Conservation (phyloP, 1,140 invertebrate species). For the Lucilia sericata region DNA sequence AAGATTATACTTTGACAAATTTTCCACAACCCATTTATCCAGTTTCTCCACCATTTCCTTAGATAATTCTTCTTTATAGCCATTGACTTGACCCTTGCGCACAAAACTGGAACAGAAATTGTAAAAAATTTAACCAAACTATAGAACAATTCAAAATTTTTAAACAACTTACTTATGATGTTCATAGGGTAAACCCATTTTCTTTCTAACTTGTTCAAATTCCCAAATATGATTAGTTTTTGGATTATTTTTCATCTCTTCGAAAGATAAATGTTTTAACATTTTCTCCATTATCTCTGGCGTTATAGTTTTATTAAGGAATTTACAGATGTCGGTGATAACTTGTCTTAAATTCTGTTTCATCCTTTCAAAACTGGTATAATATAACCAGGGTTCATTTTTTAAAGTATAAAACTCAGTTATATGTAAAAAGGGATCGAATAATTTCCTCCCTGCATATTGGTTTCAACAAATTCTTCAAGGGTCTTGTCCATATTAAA, state of each 20-base stretch:
- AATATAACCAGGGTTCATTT: slow-evolving; percentile 78
- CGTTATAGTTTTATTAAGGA: slow-evolving; percentile 53
- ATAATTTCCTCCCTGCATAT: neutral
- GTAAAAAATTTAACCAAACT: no score
- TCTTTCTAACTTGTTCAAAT: slow-evolving; percentile 36
- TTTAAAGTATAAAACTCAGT: slow-evolving; percentile 79
- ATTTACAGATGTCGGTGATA: slow-evolving; percentile 53
- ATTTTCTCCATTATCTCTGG: slow-evolving; percentile 54
- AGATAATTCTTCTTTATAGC: slow-evolving; percentile 55
- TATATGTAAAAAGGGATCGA: slow-evolving; percentile 70
- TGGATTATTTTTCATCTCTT: slow-evolving; percentile 58
- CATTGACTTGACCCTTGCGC: slow-evolving; percentile 54
- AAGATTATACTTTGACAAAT: slow-evolving; percentile 41
- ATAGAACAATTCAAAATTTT: no score
- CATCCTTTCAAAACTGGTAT: slow-evolving; percentile 85
- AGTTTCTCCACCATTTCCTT: slow-evolving; percentile 50
- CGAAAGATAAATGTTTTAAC: slow-evolving; percentile 59
- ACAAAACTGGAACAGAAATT: slow-evolving; percentile 51
- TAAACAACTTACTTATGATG: slow-evolving; percentile 30
- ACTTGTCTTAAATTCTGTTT: slow-evolving; percentile 55
- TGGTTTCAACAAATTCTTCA: neutral
- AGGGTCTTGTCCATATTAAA: slow-evolving; percentile 71
- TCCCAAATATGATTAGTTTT: slow-evolving; percentile 46
- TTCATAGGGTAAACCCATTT: neutral
- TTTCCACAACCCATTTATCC: slow-evolving; percentile 41